phyloP scores from a whole-genome alignment of 2,888 invertebrate genomes.

The Spicauda simplicius region DNA sequence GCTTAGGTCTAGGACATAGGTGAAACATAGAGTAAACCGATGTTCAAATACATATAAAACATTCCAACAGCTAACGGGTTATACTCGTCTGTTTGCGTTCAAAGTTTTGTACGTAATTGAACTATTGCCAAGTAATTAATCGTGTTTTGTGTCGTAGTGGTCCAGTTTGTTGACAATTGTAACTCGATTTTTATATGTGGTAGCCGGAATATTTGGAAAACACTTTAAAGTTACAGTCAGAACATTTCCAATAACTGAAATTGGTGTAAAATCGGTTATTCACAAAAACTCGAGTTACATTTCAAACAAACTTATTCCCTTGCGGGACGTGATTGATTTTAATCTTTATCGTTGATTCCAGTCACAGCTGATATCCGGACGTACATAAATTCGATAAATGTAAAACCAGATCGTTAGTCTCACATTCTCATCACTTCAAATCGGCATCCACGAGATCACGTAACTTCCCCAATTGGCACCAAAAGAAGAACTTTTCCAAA shows the following conservation, averaged over 20 bases:
- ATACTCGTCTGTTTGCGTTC: background rate
- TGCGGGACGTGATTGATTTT: conserved; percentile 44
- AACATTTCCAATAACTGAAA: background rate
- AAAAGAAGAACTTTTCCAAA: background rate
- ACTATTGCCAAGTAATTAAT: background rate
- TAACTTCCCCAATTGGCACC: background rate
- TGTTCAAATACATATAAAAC: conserved; percentile 2
- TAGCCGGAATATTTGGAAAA: background rate
- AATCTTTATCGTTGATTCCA: conserved; percentile 84
- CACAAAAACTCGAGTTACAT: conserved; percentile 6
- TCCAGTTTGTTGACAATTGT: background rate
- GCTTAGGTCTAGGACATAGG: background rate
- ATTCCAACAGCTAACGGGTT: background rate
- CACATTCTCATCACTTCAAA: no score
- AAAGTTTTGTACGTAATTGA: background rate
- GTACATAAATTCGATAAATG: conserved; percentile 74
- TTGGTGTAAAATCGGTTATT: background rate
- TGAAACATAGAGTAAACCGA: background rate
- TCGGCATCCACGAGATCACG: background rate
- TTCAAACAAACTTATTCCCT: conserved; percentile 2
- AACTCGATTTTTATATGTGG: background rate
- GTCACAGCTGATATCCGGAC: conserved; percentile 88
- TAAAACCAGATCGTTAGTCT: conserved; percentile 63
- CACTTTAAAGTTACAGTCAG: background rate
- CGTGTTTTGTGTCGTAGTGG: background rate